Conservation (phyloP, 1,140 invertebrate genomes). For the Calliopsis andreniformis region DNA sequence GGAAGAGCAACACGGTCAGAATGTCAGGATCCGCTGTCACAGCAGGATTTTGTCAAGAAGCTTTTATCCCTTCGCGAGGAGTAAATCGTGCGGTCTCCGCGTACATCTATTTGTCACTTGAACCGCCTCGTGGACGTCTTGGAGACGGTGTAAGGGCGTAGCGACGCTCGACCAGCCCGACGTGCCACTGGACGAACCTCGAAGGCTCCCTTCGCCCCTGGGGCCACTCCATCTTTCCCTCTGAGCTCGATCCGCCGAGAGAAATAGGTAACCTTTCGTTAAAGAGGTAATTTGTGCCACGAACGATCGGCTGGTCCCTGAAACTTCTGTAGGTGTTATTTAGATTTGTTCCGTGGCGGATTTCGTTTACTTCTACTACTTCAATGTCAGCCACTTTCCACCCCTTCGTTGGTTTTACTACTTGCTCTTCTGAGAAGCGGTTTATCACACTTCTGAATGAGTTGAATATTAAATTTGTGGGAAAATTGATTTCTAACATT, state of each 20-base stretch:
- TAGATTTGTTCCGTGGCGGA: not conserved
- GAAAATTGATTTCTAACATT: too few species aligned
- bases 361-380: not conserved
- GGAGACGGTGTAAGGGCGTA: slow-evolving; percentile 37
- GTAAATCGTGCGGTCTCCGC: slow-evolving; percentile 62
- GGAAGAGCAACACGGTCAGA: slow-evolving; percentile 43
- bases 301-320: slow-evolving; percentile 54
- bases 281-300: slow-evolving; percentile 75
- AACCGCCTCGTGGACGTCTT: slow-evolving; percentile 54
- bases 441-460: too few species aligned
- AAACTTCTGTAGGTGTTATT: slow-evolving; percentile 49
- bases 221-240: slow-evolving; percentile 72
- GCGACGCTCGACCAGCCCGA: slow-evolving; percentile 47
- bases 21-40: slow-evolving; percentile 55
- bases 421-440: too few species aligned
- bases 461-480: too few species aligned
- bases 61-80: slow-evolving; percentile 63
- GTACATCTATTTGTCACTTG: slow-evolving; percentile 72
- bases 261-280: slow-evolving; percentile 67
- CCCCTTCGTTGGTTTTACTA: too few species aligned
- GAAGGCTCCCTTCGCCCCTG: slow-evolving; percentile 52
- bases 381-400: too few species aligned
- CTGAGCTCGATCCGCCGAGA: slow-evolving; percentile 53
- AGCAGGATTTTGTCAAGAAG: slow-evolving; percentile 66
- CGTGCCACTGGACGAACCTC: slow-evolving; percentile 58